These are phyloP conservation scores for Tragelaphus oryx DNA, from an alignment of 2,797 vertebrate genomes.

Conservation along the genomic window DNA sequence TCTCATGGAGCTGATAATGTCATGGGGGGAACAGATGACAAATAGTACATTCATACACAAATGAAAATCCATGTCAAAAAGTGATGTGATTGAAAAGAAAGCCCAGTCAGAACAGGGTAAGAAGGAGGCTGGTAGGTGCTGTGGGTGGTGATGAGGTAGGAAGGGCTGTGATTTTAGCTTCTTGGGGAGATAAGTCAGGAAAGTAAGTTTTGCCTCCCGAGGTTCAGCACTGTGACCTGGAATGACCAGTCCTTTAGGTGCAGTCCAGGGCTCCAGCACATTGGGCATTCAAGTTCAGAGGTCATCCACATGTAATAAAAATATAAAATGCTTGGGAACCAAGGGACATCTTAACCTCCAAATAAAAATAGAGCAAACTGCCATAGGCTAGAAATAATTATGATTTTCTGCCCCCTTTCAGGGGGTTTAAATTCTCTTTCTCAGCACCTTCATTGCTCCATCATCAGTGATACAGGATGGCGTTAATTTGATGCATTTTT, in stretches of 20 bases:
- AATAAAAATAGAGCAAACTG: conserved; percentile 43
- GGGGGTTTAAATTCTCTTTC: background rate
- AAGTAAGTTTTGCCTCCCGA: background rate
- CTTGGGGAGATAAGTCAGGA: background rate
- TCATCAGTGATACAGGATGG: background rate
- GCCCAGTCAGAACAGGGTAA: background rate
- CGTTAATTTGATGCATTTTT: conserved; percentile 40
- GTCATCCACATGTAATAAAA: background rate
- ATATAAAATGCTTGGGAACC: background rate
- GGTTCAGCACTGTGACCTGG: background rate
- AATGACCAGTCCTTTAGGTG: background rate
- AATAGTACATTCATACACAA: no score
- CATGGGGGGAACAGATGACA: background rate
- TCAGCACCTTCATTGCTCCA: background rate
- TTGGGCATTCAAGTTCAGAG: background rate
- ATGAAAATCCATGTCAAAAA: background rate
- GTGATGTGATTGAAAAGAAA: background rate
- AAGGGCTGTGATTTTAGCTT: background rate
- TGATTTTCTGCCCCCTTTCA: conserved; percentile 45
- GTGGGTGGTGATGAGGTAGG: no score
- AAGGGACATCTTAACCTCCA: conserved; percentile 5
- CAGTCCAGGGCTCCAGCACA: background rate
- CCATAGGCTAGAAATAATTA: conserved; percentile 28
- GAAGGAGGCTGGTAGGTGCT: background rate
- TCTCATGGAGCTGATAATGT: background rate